Conservation (phyloP, 1,140 invertebrate genomes). For the Stenopsyche tienmushanensis region DNA sequence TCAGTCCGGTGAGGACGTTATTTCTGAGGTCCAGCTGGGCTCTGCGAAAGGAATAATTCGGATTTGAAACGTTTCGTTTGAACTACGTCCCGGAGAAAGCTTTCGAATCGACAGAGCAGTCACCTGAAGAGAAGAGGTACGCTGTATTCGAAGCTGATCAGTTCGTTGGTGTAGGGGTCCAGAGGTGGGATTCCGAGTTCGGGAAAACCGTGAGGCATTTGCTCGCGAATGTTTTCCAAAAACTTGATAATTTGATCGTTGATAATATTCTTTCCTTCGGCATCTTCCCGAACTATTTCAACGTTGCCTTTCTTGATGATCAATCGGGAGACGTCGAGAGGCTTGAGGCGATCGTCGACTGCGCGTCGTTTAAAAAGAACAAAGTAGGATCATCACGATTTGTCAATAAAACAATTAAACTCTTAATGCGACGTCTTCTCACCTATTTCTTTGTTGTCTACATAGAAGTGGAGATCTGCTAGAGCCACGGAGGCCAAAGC, state of each 20-base stretch:
- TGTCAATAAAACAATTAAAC: no score
- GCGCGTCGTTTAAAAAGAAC: no score
- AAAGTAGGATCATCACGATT: no score
- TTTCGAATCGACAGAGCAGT: no score
- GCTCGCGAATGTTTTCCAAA: constrained; percentile 14
- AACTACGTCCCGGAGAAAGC: no score
- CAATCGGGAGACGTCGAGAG: background rate
- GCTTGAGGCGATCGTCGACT: background rate
- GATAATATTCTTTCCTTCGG: constrained; percentile 22
- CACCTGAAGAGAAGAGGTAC: background rate
- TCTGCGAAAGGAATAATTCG: background rate
- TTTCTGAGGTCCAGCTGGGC: constrained; percentile 5
- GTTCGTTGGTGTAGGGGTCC: background rate
- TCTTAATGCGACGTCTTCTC: no score
- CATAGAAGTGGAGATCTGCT: constrained; percentile 1
- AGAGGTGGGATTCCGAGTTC: constrained; percentile 16
- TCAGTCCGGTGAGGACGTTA: constrained; percentile 1
- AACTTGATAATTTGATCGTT: constrained; percentile 30
- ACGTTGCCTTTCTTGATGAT: background rate
- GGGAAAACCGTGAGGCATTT: constrained; percentile 17
- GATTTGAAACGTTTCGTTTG: background rate
- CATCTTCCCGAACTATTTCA: background rate
- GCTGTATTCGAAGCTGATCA: background rate
- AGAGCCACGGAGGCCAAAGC: background rate
- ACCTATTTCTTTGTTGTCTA: constrained; percentile 15